Percentiles rank a stretch among this genome's conserved stretches.
phyloP scores from a whole-genome alignment of 2,888 invertebrate species.

The Miltochrista miniata region DNA sequence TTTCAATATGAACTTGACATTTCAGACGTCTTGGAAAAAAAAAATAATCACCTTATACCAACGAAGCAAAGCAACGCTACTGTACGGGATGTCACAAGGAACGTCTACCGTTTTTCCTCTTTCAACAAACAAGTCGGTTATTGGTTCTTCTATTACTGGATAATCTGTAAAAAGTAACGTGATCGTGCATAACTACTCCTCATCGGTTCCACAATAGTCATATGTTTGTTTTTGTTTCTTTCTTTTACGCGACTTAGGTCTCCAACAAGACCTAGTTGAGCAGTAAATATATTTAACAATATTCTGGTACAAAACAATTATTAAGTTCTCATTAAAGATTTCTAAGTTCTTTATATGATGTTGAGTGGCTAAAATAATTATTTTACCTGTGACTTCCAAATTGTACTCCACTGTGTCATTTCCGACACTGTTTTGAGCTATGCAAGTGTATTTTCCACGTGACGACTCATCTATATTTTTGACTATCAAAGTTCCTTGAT shows the following conservation, averaged over 20 bases:
- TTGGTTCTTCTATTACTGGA: constrained; percentile 22
- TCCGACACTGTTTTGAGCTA: constrained; percentile 48
- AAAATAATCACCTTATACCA: constrained; percentile 65
- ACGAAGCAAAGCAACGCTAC: constrained; percentile 37
- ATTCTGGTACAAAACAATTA: too few relatives aligned
- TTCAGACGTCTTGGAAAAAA: too few relatives aligned
- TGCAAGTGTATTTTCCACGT: constrained; percentile 46
- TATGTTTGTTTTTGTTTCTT: too few relatives aligned
- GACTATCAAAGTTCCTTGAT: constrained; percentile 52
- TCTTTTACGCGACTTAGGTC: too few relatives aligned
- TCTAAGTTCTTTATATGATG: too few relatives aligned
- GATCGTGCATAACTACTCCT: too few relatives aligned
- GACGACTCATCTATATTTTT: constrained; percentile 41
- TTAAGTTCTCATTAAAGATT: too few relatives aligned
- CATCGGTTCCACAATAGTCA: too few relatives aligned
- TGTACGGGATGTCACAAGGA: constrained; percentile 44
- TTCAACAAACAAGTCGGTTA: constrained; percentile 26
- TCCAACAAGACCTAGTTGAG: too few relatives aligned
- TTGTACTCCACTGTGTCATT: constrained; percentile 32
- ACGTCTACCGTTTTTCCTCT: constrained; percentile 34
- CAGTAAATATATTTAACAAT: too few relatives aligned
- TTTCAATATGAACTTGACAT: too few relatives aligned
- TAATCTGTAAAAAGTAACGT: constrained; percentile 48
- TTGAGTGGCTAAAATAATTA: not conserved
- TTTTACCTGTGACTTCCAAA: constrained; percentile 46